Percentiles rank a stretch among this genome's conserved stretches.
Evolutionary conservation across 1,140 invertebrate genomes (phyloP).

Genomic region (Coptotermes formosanus): DNA sequence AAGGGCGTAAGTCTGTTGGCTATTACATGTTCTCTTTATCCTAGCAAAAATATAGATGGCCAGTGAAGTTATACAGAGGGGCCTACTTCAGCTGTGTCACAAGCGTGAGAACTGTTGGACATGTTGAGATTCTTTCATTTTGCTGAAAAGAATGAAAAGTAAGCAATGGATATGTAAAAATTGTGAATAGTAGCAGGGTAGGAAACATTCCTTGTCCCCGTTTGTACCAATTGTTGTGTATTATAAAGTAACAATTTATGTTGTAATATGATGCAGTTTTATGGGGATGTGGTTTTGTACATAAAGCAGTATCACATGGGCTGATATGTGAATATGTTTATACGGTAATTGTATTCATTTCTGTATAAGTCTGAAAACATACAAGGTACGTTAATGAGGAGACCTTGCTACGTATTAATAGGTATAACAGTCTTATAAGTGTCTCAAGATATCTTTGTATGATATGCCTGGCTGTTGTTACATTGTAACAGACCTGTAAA

Average conservation of each 20-base stretch:
- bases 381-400: not conserved
- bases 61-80: too few species aligned
- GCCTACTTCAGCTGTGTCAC: not conserved
- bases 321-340: not conserved
- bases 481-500: slow-evolving; percentile 3
- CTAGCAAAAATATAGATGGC: too few species aligned
- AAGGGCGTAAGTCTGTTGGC: too few species aligned
- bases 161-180: not conserved
- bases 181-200: not conserved
- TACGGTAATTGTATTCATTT: not conserved
- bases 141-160: not conserved
- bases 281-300: not conserved
- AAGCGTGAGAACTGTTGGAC: not conserved
- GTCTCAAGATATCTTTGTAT: not conserved
- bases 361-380: too few species aligned
- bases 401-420: not conserved
- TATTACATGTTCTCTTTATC: not conserved
- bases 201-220: not conserved
- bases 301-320: not conserved
- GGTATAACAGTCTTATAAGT: not conserved
- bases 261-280: not conserved
- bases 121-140: not conserved
- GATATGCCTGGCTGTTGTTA: not conserved
- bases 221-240: not conserved
- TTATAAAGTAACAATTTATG: not conserved